Evolutionary conservation across 2,797 vertebrate genomes (phyloP).

Genomic region (Oreonectes daqikongensis): DNA sequence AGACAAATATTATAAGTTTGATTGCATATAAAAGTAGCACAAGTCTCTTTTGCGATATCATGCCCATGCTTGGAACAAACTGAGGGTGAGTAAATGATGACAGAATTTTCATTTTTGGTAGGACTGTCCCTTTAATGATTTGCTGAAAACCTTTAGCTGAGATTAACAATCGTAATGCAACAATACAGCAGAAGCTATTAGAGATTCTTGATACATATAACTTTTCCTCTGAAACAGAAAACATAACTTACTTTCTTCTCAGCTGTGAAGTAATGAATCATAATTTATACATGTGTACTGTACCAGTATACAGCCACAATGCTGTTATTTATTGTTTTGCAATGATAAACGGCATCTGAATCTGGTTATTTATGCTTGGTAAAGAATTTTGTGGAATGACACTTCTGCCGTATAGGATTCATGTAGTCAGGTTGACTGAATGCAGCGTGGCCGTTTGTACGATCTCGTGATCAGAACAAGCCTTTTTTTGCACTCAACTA

Average conservation of each 20-base stretch:
- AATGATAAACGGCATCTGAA: background rate
- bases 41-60: no score
- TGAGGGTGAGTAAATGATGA: no score
- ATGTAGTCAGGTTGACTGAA: background rate
- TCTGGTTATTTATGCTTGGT: background rate
- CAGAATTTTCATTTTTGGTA: no score
- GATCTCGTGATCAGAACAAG: slow-evolving; percentile 46
- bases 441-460: slow-evolving; percentile 47
- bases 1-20: no score
- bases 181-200: no score
- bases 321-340: background rate
- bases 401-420: background rate
- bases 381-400: background rate
- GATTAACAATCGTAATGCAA: background rate
- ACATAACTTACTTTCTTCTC: background rate
- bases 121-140: no score
- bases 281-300: background rate
- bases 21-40: no score
- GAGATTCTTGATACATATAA: background rate
- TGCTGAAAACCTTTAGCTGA: background rate
- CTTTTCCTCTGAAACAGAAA: slow-evolving; percentile 7
- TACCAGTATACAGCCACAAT: background rate
- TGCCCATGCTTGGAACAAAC: no score
- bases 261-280: background rate
- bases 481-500: slow-evolving; percentile 30